These are phyloP conservation scores for Agrenia bidenticulata DNA, from an alignment of 2,888 invertebrate genomes.

Conservation along the genomic window DNA sequence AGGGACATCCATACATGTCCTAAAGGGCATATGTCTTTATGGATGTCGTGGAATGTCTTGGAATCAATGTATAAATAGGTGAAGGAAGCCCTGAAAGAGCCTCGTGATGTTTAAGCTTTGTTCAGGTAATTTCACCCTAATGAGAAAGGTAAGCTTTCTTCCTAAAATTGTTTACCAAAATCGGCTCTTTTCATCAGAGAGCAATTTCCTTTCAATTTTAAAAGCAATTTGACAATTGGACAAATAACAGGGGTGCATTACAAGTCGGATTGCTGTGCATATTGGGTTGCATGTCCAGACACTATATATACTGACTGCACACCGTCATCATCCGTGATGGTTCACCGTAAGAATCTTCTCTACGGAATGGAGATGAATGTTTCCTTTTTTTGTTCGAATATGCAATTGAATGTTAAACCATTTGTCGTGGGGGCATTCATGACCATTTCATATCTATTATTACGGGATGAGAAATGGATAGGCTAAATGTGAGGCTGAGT, in stretches of 20 bases:
- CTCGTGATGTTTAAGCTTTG: neutral
- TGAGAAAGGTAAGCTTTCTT: slow-evolving; percentile 8
- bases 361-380: slow-evolving; percentile 1
- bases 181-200: slow-evolving; percentile 3
- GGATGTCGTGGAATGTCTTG: no score
- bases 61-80: no score
- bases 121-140: slow-evolving; percentile 3
- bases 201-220: slow-evolving; percentile 6
- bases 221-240: slow-evolving; percentile 8
- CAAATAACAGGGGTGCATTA: slow-evolving; percentile 6
- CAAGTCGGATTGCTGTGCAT: neutral
- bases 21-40: no score
- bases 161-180: slow-evolving; percentile 1
- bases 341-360: neutral
- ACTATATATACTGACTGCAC: neutral
- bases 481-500: neutral
- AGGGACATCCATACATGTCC: no score
- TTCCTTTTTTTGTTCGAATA: neutral
- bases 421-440: neutral
- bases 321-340: slow-evolving; percentile 5
- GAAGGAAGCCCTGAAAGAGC: no score
- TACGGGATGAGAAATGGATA: neutral
- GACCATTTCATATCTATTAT: neutral
- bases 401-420: neutral
- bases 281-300: neutral